phyloP scores from a whole-genome alignment of 2,888 invertebrate species.

The Lepeophtheirus nordmannii region DNA sequence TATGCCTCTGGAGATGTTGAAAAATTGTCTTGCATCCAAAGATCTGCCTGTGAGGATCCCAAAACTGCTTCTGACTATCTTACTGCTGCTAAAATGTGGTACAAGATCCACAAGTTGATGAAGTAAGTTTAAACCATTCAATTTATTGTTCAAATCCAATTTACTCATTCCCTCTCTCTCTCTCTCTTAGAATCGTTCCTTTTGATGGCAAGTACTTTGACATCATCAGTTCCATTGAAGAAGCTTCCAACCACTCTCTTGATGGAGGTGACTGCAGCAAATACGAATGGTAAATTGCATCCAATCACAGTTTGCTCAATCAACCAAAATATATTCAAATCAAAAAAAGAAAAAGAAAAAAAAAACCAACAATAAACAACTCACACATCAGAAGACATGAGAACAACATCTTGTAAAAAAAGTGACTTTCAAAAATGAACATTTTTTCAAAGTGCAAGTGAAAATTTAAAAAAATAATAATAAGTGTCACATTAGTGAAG shows the following conservation, averaged over 20 bases:
- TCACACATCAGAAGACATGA: too few species aligned
- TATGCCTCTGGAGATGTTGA: slow-evolving; percentile 46
- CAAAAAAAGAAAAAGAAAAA: too few species aligned
- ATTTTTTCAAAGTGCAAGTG: too few species aligned
- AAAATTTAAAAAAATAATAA: too few species aligned
- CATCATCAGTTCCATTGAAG: slow-evolving; percentile 47
- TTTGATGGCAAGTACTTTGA: slow-evolving; percentile 46
- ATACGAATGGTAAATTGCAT: slow-evolving; percentile 18
- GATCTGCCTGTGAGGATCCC: slow-evolving; percentile 58
- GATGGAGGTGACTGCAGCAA: slow-evolving; percentile 24
- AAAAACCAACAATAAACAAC: too few species aligned
- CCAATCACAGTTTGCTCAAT: slow-evolving; percentile 1
- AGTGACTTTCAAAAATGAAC: too few species aligned
- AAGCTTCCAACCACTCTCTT: slow-evolving; percentile 41
- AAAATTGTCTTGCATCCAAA: slow-evolving; percentile 54
- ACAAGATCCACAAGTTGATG: slow-evolving; percentile 52
- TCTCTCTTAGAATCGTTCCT: slow-evolving; percentile 41
- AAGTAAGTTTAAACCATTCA: slow-evolving; percentile 38
- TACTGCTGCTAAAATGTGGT: slow-evolving; percentile 56
- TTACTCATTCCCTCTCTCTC: slow-evolving; percentile 18
- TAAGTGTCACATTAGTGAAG: too few species aligned
- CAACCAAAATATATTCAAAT: too few species aligned
- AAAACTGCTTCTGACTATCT: slow-evolving; percentile 54
- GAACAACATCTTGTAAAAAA: too few species aligned
- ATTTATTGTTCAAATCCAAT: slow-evolving; percentile 17